Base-by-base conservation (phyloP, 2,113 vertebrate species). In the Rissa tridactyla region DNA sequence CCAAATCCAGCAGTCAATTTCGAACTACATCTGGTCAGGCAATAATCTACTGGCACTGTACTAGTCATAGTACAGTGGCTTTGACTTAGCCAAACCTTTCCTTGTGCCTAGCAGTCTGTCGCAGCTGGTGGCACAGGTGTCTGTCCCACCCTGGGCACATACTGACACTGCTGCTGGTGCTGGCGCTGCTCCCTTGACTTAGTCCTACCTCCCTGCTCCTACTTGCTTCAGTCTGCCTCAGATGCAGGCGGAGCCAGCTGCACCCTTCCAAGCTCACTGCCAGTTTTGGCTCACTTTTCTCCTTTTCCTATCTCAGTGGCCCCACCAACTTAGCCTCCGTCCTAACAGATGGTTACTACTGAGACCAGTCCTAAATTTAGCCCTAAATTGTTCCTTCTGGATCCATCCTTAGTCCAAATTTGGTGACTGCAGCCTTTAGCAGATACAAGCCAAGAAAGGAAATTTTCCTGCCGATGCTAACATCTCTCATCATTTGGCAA, bases 391-490 rank as follows among this genome's bases (percentile, higher is more conserved):
- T 69, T 94, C 27, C 36, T 97, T 95, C 82, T 82, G 75, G 70
- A 88, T 51, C 52, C 54, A 46, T 93, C 64, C 26, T 86, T 77
- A 77, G 38, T 91, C 87, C 96, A 94, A 90, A 90, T 95, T 96
- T 92, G 94, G 93, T 80, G 84, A 32, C 29, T 86, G 75, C 65
- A 94, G 51, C 75, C 51, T 66, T 88, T 66, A 70, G 87, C 84
- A 80, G 78, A 82, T 77, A 70, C 21, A 80, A 61, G 61, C 96
- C 96, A 91, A 93, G 88, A 96, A 97, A 96, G 96, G 93, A 96
- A 88, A 69, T 93, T 85, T 96, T 96, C 66, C 49, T 82, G 84
- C 27, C 0, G 16, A 46, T 79, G 87, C 36, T 85, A 58, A 76
- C 30, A 12, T 90, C 57, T 62, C 49, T 86, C 91, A 78, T 82